These are phyloP conservation scores for Drepanosiphum platanoidis DNA, from an alignment of 2,888 invertebrate species.

Conservation along the genomic window DNA sequence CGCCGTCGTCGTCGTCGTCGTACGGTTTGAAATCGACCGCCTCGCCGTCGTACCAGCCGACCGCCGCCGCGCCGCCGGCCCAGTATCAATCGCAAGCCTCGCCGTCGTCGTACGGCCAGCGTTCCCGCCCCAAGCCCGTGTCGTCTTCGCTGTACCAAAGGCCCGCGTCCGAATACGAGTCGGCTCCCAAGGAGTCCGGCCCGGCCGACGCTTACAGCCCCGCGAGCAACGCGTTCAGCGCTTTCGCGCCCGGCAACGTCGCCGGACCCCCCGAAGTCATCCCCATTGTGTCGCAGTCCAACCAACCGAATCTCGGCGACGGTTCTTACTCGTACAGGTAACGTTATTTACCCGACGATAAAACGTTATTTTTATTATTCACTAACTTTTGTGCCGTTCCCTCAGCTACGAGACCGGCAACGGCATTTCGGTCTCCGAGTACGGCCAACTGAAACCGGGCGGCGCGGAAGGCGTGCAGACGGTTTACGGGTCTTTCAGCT, in stretches of 20 bases:
- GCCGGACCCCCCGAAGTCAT: conserved; percentile 67
- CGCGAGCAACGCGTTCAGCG: conserved; percentile 40
- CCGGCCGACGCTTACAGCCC: conserved; percentile 21
- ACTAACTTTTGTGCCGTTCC: not conserved
- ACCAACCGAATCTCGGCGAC: conserved; percentile 72
- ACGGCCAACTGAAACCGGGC: conserved; percentile 76
- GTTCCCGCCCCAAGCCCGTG: conserved; percentile 10
- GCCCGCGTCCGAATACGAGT: conserved; percentile 27
- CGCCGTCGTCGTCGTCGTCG: conserved; percentile 6
- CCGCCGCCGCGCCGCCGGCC: not conserved
- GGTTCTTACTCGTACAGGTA: conserved; percentile 76
- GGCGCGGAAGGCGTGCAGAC: conserved; percentile 65
- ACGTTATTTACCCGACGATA: not conserved
- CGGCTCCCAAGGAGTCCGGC: not conserved
- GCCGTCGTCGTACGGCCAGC: conserved; percentile 29
- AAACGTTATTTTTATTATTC: not conserved
- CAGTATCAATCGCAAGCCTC: conserved; percentile 39
- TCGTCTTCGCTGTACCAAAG: conserved; percentile 29
- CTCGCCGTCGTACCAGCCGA: conserved; percentile 15
- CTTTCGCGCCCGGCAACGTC: conserved; percentile 64
- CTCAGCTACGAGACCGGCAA: conserved; percentile 79
- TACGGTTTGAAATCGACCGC: conserved; percentile 46
- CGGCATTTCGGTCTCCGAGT: conserved; percentile 78
- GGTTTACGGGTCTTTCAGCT: conserved; percentile 70
- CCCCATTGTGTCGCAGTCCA: conserved; percentile 73